Evolutionary conservation across 92 coral and sea anemone species (phyloP), one percentile per base, ranked within the genome.

Genomic region (Ricordea florida): DNA sequence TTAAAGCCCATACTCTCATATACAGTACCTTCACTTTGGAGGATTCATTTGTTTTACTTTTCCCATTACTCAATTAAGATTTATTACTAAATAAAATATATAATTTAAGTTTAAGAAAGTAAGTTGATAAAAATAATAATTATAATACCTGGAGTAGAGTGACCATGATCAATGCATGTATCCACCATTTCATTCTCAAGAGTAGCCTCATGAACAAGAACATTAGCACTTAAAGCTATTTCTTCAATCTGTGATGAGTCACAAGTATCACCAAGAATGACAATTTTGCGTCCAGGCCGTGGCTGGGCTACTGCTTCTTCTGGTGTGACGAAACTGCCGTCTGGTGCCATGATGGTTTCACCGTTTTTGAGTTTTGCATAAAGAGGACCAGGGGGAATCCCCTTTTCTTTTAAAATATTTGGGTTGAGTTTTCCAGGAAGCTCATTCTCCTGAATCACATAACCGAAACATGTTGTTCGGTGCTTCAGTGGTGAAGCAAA

Each of bases 131-230:
- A n/a, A n/a, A n/a, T n/a, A n/a, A n/a, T n/a, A 43, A 1, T 40
- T 10, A 21, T 21, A n/a, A 1, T 70, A 94, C 98, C 87, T 91
- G 98, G 98, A 5, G 98, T 94, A 25, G 98, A 94, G 48, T 94
- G 98, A 14, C 98, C 98, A 83, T 69, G 81, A 17, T 85, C 97
- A 55, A 94, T 72, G 41, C 94, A 89, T 44, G 87, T 88, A 49
- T 85, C 94, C 63, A 78, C 82, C 57, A 91, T 46, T 48, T 80
- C 97, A 91, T 94, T 81, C 44, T 88, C 97, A 37, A 84, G 88
- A 20, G 98, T 94, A 26, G 98, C 97, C 71, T 94, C 98, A 69
- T 94, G 98, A 32, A 94, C 88, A 33, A 91, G 66, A 30, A 94
- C 78, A 85, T 94, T 93, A 30, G 97, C 97, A 69, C 79, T 55